Base-by-base conservation (phyloP, 37 sponge, comb jelly and placozoan species). In the Eunapius fragilis region DNA sequence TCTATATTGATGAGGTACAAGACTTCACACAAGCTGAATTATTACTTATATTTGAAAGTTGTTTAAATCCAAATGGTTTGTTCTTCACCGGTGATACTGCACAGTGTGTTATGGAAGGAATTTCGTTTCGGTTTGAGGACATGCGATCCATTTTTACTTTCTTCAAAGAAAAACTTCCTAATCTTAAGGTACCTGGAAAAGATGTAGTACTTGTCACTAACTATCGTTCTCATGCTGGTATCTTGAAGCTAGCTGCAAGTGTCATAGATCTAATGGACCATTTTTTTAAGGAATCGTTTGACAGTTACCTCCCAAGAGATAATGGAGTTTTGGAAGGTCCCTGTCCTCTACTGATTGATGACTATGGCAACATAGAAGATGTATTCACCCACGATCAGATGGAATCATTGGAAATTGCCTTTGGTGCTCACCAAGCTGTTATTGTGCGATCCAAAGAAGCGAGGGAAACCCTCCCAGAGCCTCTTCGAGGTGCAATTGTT, bases 21-120 rank as follows among this genome's bases (percentile, higher is more conserved):
- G 86, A 85, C 58, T 84, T 84, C 81, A 84, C 85, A 37, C 85
- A 84, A 35, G 85, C 85, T 13, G 85, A 84, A 84, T 12, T 85
- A 25, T 38, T 5, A 6, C 80, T 85, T 12, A 80, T 85, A 68
- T 36, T 85, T 24, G 25, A 23, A 27, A 83, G 86, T 32, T 80
- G 83, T 19, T 38, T 26, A 9, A 38, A 25, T 50, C 86, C 74
- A 81, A 83, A 38, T 78, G 84, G 77, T 25, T 30, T 81, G 47
- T 85, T 85, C 47, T 58, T 82, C 49, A 85, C 86, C 11, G 85
- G 85, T 30, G 85, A 84, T 80, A 80, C 82, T 36, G 85, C 85
- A 13, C 85, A 84, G 37, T 34, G 77, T 85, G 38, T 85, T 3
- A 85, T 80, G 86, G 17, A 58, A 10, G 83, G 86, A n/a, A 58